phyloP scores from a whole-genome alignment of 2,888 invertebrate species.

The Liposcelis brunnea region DNA sequence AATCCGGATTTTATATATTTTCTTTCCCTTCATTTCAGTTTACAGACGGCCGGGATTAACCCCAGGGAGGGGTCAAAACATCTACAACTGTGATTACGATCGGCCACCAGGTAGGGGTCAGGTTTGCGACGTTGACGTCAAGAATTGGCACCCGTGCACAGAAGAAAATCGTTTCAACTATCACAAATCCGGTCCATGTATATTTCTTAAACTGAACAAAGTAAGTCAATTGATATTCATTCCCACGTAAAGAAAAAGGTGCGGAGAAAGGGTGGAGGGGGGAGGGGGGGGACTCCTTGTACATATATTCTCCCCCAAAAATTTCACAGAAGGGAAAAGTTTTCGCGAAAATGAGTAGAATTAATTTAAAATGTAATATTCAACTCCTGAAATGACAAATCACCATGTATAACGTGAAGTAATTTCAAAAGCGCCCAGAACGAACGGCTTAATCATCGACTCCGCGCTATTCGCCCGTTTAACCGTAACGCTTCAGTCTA shows the following conservation, averaged over 20 bases:
- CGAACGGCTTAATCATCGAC: no score
- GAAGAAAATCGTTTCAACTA: conserved; percentile 76
- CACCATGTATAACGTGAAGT: no score
- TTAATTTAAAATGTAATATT: no score
- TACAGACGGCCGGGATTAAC: conserved; percentile 54
- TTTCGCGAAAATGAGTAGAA: no score
- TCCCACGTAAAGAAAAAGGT: background rate
- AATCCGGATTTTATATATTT: background rate
- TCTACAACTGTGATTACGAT: conserved; percentile 58
- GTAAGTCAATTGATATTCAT: conserved; percentile 27
- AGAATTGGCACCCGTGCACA: conserved; percentile 62
- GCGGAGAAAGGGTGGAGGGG: no score
- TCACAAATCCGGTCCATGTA: conserved; percentile 79
- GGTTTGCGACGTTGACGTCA: conserved; percentile 75
- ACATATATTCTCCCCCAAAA: no score
- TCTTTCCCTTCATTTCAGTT: conserved; percentile 30
- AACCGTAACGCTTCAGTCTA: no score
- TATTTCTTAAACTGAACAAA: conserved; percentile 88
- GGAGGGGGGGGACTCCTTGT: no score
- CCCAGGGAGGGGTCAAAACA: conserved; percentile 55
- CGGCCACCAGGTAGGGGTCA: conserved; percentile 50
- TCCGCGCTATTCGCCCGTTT: no score
- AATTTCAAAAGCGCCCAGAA: no score
- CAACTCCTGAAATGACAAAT: no score
- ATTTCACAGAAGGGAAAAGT: no score